Percentiles rank a stretch among this genome's conserved stretches.
phyloP scores from a whole-genome alignment of 2,888 invertebrate species.

The Deilephila elpenor region DNA sequence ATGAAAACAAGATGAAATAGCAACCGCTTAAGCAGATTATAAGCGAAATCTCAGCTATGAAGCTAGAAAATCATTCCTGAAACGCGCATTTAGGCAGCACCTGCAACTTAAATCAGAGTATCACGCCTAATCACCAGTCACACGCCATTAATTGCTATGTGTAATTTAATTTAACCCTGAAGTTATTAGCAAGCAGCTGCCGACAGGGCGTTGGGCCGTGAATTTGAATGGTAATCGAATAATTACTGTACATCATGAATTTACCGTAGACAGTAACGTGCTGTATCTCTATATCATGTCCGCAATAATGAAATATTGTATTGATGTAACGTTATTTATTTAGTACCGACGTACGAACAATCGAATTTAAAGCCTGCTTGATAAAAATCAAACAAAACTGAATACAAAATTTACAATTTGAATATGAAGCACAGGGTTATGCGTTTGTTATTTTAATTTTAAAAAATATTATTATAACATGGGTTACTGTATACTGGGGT shows the following conservation, averaged over 20 bases:
- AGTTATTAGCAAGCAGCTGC: conserved; percentile 17
- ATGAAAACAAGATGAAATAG: background rate
- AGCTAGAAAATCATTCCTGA: background rate
- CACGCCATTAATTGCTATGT: conserved; percentile 15
- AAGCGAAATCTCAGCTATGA: background rate
- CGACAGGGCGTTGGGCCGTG: background rate
- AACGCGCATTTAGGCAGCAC: background rate
- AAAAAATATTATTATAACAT: too few relatives aligned
- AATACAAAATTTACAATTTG: too few relatives aligned
- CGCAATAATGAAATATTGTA: too few relatives aligned
- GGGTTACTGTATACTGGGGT: too few relatives aligned
- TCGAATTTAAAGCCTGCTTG: too few relatives aligned
- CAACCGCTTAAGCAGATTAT: background rate
- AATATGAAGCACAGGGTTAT: too few relatives aligned
- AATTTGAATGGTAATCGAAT: conserved; percentile 9
- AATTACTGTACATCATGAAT: background rate
- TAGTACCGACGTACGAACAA: too few relatives aligned
- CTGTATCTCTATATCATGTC: too few relatives aligned
- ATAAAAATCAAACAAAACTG: too few relatives aligned
- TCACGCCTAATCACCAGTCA: background rate
- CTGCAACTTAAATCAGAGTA: background rate
- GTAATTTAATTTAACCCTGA: conserved; percentile 23
- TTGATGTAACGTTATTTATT: too few relatives aligned
- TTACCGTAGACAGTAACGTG: too few relatives aligned
- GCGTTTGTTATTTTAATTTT: too few relatives aligned